Evolutionary conservation across 2,113 vertebrate genomes (phyloP).

Genomic region (Rhinichthys klamathensis): DNA sequence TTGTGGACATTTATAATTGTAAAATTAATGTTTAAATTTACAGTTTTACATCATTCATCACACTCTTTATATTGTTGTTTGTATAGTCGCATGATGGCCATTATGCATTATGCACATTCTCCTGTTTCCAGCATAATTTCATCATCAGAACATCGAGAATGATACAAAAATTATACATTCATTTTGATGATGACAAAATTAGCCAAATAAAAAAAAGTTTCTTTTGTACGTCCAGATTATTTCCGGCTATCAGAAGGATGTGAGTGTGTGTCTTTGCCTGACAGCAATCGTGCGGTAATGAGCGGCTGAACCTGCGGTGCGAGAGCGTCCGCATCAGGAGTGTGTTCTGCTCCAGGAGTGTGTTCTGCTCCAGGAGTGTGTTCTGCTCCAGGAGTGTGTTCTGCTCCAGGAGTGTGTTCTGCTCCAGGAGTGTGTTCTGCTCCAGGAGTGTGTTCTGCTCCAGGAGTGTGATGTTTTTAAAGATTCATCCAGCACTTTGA

Average conservation of each 20-base stretch:
- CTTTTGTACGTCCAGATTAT: not conserved
- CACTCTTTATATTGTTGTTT: not conserved
- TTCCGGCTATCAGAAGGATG: not conserved
- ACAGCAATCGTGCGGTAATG: constrained; percentile 64
- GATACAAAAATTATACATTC: not conserved
- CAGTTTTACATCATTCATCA: not conserved
- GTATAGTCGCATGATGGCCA: not conserved
- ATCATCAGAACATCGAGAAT: not conserved
- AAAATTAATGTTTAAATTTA: not conserved
- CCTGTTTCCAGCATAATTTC: not conserved
- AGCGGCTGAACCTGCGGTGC: constrained; percentile 71
- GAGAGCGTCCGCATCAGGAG: constrained; percentile 61
- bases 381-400: too few relatives aligned
- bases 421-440: too few relatives aligned
- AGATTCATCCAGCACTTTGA: constrained; percentile 75
- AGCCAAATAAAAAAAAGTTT: not conserved
- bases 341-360: too few relatives aligned
- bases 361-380: too few relatives aligned
- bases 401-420: too few relatives aligned
- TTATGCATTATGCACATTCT: not conserved
- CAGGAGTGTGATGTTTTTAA: constrained; percentile 76
- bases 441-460: too few relatives aligned
- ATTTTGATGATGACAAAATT: not conserved
- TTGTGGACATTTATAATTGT: not conserved
- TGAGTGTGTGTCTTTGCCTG: not conserved